A percentile compares a stretch with the other conserved stretches of the same genome.
These are phyloP conservation scores for Dicycla oo DNA, from an alignment of 2,888 invertebrate genomes.

Conservation along the genomic window DNA sequence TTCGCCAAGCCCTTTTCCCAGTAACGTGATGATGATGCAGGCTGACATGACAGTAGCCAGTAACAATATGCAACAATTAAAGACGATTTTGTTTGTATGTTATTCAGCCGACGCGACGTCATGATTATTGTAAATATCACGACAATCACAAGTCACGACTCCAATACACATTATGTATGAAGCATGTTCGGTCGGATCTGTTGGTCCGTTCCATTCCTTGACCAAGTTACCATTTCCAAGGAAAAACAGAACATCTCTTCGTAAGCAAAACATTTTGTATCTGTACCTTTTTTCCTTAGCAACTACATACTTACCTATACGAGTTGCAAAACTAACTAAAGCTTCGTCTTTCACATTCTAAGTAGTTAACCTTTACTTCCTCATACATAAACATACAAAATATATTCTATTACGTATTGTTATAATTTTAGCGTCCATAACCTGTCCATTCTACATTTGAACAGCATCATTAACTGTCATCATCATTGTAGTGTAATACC, in stretches of 20 bases:
- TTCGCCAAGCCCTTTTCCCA: not conserved
- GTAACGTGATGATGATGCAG: not conserved
- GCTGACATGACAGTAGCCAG: not conserved
- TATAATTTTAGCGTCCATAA: constrained; percentile 39
- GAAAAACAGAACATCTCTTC: not conserved
- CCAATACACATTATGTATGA: not conserved
- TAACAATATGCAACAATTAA: not conserved
- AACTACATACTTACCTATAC: not conserved
- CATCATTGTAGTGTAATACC: constrained; percentile 51
- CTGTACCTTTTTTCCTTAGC: not conserved
- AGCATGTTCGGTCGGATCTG: not conserved
- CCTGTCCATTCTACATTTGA: constrained; percentile 38
- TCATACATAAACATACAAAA: constrained; percentile 11
- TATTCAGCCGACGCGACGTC: not conserved
- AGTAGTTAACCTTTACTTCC: constrained; percentile 26
- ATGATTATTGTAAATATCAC: constrained; percentile 23
- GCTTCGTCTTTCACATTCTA: not conserved
- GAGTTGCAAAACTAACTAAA: constrained; percentile 5
- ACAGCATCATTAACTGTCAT: constrained; percentile 52
- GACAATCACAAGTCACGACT: constrained; percentile 10
- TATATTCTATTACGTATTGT: constrained; percentile 30
- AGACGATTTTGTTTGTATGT: not conserved
- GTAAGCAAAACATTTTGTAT: not conserved
- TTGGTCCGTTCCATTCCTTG: not conserved
- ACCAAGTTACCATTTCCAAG: not conserved